Evolutionary conservation across 2,888 invertebrate species (phyloP), one percentile per base, ranked within the genome.

Genomic region (Phengaris alcon): DNA sequence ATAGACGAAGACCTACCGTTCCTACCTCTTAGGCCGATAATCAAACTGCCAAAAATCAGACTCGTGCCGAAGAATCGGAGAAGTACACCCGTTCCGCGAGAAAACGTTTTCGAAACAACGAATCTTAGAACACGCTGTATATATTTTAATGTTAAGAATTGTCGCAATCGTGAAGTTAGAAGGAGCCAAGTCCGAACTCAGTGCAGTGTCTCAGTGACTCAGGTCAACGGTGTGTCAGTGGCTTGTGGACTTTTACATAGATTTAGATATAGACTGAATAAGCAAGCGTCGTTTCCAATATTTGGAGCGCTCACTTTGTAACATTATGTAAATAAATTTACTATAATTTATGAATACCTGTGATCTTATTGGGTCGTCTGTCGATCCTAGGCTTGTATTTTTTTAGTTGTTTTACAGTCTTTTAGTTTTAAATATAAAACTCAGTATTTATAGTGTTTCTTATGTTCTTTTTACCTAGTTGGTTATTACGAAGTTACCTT

Each of bases 211-310:
- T 70, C 68, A 12, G 44, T 73, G 6, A 77, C 77, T 55, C 79
- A 76, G 75, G 77, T 75, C 70, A 79, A 75, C 1, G 84, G 84
- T 9, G 87, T 87, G 0, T 82, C 89, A 0, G 83, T 89, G 0
- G 93, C 91, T 0, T 87, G 87, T 74, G 93, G 93, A 51, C 78
- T 89, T 3, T 82, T 93, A 68, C 85, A 90, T 82, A 88, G 93
- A 77, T 94, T 93, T 87, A 91, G 84, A 82, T 93, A 88, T 84
- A 91, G 84, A 82, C 77, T 89, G 77, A 88, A 84, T 70, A 86
- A 87, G 77, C 84, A 79, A 78, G 84, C 86, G 75, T 79, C 84
- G 64, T 87, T 89, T 86, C 91, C 93, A 83, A 86, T 90, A 84
- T 90, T 88, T 83, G 90, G 90, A 83, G 86, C 89, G 79, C 82